A percentile compares a stretch with the other conserved stretches of the same genome.
Conservation (phyloP, 2,888 invertebrate species). For the Byasa hedistus region DNA sequence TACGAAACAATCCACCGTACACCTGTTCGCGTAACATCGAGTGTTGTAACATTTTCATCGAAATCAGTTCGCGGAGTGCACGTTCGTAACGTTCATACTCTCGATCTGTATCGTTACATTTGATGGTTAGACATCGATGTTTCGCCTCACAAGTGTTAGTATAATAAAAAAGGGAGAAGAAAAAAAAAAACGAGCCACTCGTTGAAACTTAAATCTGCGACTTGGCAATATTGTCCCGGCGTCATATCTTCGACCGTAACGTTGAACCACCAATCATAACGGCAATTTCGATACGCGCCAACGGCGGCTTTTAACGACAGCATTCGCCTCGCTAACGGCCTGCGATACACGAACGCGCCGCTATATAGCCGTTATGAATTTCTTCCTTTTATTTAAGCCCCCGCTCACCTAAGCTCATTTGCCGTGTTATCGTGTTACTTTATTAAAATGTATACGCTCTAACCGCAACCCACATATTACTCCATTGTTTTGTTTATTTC, state of each 20-base stretch:
- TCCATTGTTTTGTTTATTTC: conserved; percentile 8
- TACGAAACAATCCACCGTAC: neutral
- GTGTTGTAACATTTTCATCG: conserved; percentile 14
- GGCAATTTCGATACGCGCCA: conserved; percentile 61
- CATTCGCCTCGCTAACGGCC: conserved; percentile 53
- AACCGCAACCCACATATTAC: conserved; percentile 5
- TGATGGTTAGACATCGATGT: conserved; percentile 12
- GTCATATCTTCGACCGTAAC: conserved; percentile 42
- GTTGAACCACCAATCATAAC: conserved; percentile 63
- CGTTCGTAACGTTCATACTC: conserved; percentile 8
- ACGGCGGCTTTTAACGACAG: conserved; percentile 55
- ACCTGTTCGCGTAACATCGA: conserved; percentile 8
- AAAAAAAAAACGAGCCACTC: conserved; percentile 2
- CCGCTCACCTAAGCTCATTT: conserved; percentile 43
- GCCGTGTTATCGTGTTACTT: conserved; percentile 26
- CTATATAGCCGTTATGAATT: conserved; percentile 60
- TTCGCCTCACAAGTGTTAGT: conserved; percentile 12
- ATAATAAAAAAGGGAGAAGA: conserved; percentile 17
- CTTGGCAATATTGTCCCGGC: conserved; percentile 40
- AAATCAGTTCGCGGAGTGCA: conserved; percentile 10
- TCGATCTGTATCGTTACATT: conserved; percentile 24
- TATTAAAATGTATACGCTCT: conserved; percentile 22
- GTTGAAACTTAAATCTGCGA: conserved; percentile 35
- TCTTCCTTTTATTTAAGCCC: conserved; percentile 59
- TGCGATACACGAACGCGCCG: conserved; percentile 46